Evolutionary conservation across 64 coral and sea anemone genomes (phyloP).

Genomic region (Platygyra sinensis): DNA sequence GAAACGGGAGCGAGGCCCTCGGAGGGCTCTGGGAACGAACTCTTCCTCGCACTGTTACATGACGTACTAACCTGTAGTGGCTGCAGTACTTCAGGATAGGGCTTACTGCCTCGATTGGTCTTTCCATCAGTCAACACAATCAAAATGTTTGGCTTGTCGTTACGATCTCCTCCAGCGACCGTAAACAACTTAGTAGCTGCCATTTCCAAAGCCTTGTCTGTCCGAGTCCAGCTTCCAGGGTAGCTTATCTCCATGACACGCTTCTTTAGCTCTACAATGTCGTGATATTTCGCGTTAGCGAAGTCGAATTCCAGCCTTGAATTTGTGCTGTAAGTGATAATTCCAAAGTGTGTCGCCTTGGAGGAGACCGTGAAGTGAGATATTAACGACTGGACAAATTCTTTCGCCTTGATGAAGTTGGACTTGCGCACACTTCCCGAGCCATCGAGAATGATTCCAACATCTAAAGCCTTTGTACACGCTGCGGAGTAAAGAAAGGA

Average conservation of each 20-base stretch:
- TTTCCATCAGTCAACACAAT: slow-evolving; percentile 85
- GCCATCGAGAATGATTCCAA: slow-evolving; percentile 54
- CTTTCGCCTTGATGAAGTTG: slow-evolving; percentile 50
- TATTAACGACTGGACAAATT: slow-evolving; percentile 10
- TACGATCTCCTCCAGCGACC: slow-evolving; percentile 67
- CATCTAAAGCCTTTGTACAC: slow-evolving; percentile 35
- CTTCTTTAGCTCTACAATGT: slow-evolving; percentile 24
- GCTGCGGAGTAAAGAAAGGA: not conserved
- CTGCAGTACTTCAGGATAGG: slow-evolving; percentile 62
- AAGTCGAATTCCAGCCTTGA: slow-evolving; percentile 45
- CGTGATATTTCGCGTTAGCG: slow-evolving; percentile 33
- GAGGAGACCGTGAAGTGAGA: slow-evolving; percentile 47
- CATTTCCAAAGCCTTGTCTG: slow-evolving; percentile 71
- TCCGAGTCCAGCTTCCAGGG: slow-evolving; percentile 73
- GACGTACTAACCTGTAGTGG: slow-evolving; percentile 67
- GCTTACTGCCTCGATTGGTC: slow-evolving; percentile 72
- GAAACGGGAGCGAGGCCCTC: no score
- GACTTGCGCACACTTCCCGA: slow-evolving; percentile 38
- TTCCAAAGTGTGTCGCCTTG: slow-evolving; percentile 42
- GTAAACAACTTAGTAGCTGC: slow-evolving; percentile 60
- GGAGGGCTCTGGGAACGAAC: no score
- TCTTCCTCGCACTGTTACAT: not conserved
- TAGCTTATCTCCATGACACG: slow-evolving; percentile 42
- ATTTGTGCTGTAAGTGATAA: slow-evolving; percentile 37
- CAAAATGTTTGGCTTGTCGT: slow-evolving; percentile 72